Conservation (phyloP, 2,113 vertebrate genomes). For the Phainopepla nitens region DNA sequence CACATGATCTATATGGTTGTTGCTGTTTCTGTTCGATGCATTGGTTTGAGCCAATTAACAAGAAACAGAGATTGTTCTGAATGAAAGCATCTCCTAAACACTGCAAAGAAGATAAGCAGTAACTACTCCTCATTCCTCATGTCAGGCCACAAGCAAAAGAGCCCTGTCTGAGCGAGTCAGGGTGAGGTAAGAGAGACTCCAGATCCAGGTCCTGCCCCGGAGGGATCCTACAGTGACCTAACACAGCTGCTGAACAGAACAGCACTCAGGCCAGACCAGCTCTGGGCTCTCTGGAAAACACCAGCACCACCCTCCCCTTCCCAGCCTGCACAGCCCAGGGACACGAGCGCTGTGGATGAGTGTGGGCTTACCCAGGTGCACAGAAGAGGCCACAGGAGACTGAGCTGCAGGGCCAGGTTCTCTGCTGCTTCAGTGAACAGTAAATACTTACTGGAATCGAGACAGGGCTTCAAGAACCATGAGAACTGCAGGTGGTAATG, state of each 20-base stretch:
- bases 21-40: neutral
- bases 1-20: neutral
- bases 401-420: neutral
- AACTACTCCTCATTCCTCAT: fast-evolving
- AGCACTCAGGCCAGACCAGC: fast-evolving
- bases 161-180: neutral
- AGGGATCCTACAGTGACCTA: neutral
- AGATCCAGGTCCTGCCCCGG: neutral
- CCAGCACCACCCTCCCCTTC: neutral
- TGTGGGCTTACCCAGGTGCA: fast-evolving
- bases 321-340: neutral
- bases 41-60: neutral
- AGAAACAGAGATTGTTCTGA: neutral
- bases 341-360: fast-evolving
- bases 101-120: neutral
- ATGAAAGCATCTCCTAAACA: neutral
- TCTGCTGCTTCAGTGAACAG: neutral
- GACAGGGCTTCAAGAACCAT: neutral
- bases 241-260: neutral
- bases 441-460: neutral
- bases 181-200: neutral
- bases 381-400: neutral
- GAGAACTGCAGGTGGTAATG: neutral
- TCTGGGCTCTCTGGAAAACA: neutral
- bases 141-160: fast-evolving